Base-by-base conservation (phyloP, 2,797 vertebrate genomes). In the Acrossocheilus fasciatus region DNA sequence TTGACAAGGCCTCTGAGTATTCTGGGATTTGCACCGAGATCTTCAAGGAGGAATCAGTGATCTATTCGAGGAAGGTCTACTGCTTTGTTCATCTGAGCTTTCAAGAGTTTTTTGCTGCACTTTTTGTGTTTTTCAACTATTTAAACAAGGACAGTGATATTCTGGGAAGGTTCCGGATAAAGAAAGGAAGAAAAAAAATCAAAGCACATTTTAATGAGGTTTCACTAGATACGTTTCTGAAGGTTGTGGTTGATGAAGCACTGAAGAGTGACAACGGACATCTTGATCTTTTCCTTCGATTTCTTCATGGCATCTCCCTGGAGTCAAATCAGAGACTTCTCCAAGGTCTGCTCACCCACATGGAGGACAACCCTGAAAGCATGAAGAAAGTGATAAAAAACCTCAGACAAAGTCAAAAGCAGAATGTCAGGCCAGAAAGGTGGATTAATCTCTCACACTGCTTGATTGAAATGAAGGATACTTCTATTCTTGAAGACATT, bases 21-120 rank as follows among this genome's bases (percentile, higher is more conserved):
- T 87, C 81, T 64, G 86, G 81, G 64, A 36, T 87, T 26, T 87
- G 74, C 81, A 83, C 62, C 30, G 68, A 84, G 86, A 64, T 84
- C 76, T 87, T 87, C 64, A 62, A 43, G 9, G 54, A 52, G 34
- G 82, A 87, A n/a, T 84, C 52, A 11, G 66, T 83, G 30, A 57
- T 87, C 15, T 52, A 14, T 26, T 69, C 41, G 7, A 52, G n/a
- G 43, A 87, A 82, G 23, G 70, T 88, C 72, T 88, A 85, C 78
- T 47, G 87, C 73, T 88, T 88, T 72, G 64, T 88, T 18, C 87
- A 88, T 69, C 73, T 88, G 59, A 88, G 87, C 83, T 81, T 85
- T 85, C 87, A 88, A 36, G 83, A 85, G 72, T 88, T 88, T 30
- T 80, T 88, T 34, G 87, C 87, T 2, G 83, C 87, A 1, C 7